Evolutionary conservation across 2,797 vertebrate species (phyloP).

Genomic region (Chrysocyon brachyurus): DNA sequence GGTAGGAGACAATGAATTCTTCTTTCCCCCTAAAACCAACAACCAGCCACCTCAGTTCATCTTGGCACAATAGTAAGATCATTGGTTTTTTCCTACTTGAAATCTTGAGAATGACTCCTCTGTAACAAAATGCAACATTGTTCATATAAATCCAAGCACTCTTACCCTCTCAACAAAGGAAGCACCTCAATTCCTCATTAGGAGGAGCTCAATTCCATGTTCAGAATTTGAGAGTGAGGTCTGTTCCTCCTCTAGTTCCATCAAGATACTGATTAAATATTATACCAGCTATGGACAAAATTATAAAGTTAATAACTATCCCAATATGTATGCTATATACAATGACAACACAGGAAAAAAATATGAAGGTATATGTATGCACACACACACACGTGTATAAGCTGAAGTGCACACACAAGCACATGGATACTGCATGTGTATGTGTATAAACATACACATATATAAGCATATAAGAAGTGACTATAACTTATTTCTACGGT

Average conservation of each 20-base stretch:
- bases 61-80: background rate
- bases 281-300: background rate
- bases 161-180: background rate
- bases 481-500: background rate
- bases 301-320: background rate
- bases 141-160: background rate
- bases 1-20: background rate
- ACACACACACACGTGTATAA: background rate
- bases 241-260: background rate
- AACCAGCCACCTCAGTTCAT: background rate
- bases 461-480: background rate
- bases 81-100: background rate
- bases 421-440: background rate
- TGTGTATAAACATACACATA: background rate
- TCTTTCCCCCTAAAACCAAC: background rate
- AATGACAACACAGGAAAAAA: background rate
- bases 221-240: background rate
- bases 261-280: background rate
- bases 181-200: background rate
- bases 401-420: background rate
- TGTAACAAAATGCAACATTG: background rate
- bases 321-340: background rate
- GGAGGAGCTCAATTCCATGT: background rate
- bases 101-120: background rate
- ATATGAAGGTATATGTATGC: background rate